Percentiles rank a stretch among this genome's conserved stretches.
Conservation (phyloP, 1,140 invertebrate species). For the Plutomurus gul region DNA sequence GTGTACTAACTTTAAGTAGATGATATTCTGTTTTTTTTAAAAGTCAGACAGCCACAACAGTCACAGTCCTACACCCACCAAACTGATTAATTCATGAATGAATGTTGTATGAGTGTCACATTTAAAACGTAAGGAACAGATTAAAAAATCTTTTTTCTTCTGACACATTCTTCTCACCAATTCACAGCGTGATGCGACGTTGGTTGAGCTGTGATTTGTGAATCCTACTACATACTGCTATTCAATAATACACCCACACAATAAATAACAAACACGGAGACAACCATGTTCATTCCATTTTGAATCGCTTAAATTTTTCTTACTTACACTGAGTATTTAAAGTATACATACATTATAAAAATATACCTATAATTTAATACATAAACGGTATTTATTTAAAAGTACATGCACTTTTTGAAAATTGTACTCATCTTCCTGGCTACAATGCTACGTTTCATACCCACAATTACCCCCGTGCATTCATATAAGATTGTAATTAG, state of each 20-base stretch:
- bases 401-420: neutral
- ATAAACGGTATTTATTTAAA: neutral
- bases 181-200: constrained; percentile 8
- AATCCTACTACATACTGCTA: constrained; percentile 5
- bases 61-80: neutral
- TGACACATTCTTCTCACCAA: constrained; percentile 26
- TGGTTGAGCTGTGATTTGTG: constrained; percentile 25
- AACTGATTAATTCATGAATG: neutral
- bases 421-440: neutral
- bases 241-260: neutral
- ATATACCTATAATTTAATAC: neutral
- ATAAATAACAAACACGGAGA: neutral
- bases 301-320: constrained; percentile 20
- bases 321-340: neutral
- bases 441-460: neutral
- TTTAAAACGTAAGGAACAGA: neutral
- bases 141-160: constrained; percentile 10
- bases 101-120: neutral
- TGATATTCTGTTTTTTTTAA: too few relatives aligned
- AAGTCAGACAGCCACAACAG: neutral
- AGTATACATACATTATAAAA: neutral
- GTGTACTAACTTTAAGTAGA: too few relatives aligned
- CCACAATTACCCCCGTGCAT: neutral
- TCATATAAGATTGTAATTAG: too few relatives aligned
- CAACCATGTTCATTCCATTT: constrained; percentile 17